A percentile compares a stretch with the other conserved stretches of the same genome.
These are phyloP conservation scores for Octomys mimax DNA, from an alignment of 2,797 vertebrate species.

Conservation along the genomic window DNA sequence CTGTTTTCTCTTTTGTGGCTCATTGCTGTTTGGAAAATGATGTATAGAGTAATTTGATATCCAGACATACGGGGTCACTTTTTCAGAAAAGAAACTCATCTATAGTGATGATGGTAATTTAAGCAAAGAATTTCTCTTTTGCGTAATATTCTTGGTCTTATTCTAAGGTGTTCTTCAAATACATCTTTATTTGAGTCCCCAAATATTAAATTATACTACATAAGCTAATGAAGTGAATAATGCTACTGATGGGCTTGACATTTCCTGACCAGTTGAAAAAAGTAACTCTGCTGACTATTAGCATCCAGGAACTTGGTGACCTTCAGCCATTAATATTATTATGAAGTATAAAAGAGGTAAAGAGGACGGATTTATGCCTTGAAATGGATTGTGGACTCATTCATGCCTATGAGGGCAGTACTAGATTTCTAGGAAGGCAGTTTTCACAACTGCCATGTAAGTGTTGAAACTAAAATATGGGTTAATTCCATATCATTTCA, in stretches of 20 bases:
- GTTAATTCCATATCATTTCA: neutral
- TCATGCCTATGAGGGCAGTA: neutral
- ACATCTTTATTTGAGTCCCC: constrained; percentile 53
- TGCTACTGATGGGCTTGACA: constrained; percentile 64
- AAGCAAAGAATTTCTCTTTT: constrained; percentile 59
- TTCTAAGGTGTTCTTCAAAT: constrained; percentile 71
- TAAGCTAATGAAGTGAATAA: constrained; percentile 81
- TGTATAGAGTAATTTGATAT: constrained; percentile 59
- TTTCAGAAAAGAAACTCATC: constrained; percentile 72
- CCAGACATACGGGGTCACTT: constrained; percentile 69
- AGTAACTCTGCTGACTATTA: constrained; percentile 76
- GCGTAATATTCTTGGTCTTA: constrained; percentile 68
- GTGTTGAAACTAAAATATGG: constrained; percentile 7
- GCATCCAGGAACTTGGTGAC: constrained; percentile 68
- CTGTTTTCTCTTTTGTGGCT: neutral
- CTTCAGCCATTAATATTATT: constrained; percentile 65
- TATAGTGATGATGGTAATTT: constrained; percentile 61
- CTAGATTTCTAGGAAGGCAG: constrained; percentile 22
- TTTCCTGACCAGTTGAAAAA: constrained; percentile 81
- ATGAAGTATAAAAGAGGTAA: constrained; percentile 56
- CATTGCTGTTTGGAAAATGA: constrained; percentile 65
- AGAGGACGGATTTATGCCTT: constrained; percentile 67
- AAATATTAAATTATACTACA: constrained; percentile 72
- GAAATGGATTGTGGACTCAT: neutral
- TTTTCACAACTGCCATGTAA: constrained; percentile 8